These are phyloP conservation scores for Okamejei kenojei DNA, from an alignment of 2,797 vertebrate genomes.

Conservation along the genomic window DNA sequence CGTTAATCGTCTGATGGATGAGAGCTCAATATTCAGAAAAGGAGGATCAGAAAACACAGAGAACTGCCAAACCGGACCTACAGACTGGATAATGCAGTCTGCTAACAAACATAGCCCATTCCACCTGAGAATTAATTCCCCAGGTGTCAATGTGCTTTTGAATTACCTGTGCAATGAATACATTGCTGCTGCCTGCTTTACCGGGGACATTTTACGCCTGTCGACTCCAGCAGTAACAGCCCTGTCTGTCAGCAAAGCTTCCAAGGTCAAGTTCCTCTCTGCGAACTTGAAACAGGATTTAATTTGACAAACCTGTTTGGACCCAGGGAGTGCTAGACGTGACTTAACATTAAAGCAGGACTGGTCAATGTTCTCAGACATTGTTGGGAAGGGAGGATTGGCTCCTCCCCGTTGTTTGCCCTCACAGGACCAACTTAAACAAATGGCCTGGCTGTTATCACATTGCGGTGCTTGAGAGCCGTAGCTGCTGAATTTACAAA, in stretches of 20 bases:
- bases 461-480: background rate
- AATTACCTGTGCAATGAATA: background rate
- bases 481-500: background rate
- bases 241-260: background rate
- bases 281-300: background rate
- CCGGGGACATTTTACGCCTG: background rate
- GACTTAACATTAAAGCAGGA: background rate
- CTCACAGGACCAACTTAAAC: background rate
- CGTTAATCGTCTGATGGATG: background rate
- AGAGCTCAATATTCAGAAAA: background rate
- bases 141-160: background rate
- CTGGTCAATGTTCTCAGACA: background rate
- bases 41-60: background rate
- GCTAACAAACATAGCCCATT: background rate
- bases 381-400: background rate
- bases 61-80: background rate
- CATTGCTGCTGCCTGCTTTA: background rate
- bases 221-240: background rate
- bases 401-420: background rate
- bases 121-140: background rate
- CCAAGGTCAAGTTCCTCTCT: background rate
- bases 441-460: background rate
- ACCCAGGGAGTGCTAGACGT: background rate
- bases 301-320: background rate
- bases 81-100: background rate